Evolutionary conservation across 2,888 invertebrate species (phyloP).

Genomic region (Galerucella nymphaeae): DNA sequence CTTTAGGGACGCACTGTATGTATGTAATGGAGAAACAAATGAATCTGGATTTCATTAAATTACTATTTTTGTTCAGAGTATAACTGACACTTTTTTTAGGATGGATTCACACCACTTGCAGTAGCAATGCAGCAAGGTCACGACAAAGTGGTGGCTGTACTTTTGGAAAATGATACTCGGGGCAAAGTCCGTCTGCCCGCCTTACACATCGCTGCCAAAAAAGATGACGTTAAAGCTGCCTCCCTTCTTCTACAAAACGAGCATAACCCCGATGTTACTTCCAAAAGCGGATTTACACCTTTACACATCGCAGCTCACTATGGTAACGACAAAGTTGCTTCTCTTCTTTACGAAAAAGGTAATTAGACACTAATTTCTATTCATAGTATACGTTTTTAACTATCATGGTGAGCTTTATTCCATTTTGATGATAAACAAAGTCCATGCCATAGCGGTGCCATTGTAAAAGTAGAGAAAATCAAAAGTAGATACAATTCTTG

Average conservation of each 20-base stretch:
- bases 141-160: conserved; percentile 95
- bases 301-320: conserved; percentile 99
- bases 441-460: too few relatives aligned
- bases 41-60: too few relatives aligned
- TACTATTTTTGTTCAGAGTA: too few relatives aligned
- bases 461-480: too few relatives aligned
- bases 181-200: conserved; percentile 97
- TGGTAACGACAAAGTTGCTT: conserved; percentile 83
- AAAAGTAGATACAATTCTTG: too few relatives aligned
- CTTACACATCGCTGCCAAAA: conserved; percentile 98
- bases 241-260: conserved; percentile 90
- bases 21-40: too few relatives aligned
- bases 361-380: background rate
- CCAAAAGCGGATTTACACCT: conserved; percentile 98
- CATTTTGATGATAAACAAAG: too few relatives aligned
- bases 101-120: conserved; percentile 97
- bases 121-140: conserved; percentile 99
- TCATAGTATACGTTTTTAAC: background rate
- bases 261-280: conserved; percentile 96
- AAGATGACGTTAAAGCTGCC: conserved; percentile 97
- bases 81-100: conserved; percentile 67
- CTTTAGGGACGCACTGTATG: too few relatives aligned
- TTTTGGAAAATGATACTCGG: conserved; percentile 95
- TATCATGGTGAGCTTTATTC: too few relatives aligned
- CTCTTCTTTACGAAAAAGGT: conserved; percentile 80